Evolutionary conservation across 2,113 vertebrate species (phyloP).

Genomic region (Semicossyphus pulcher): DNA sequence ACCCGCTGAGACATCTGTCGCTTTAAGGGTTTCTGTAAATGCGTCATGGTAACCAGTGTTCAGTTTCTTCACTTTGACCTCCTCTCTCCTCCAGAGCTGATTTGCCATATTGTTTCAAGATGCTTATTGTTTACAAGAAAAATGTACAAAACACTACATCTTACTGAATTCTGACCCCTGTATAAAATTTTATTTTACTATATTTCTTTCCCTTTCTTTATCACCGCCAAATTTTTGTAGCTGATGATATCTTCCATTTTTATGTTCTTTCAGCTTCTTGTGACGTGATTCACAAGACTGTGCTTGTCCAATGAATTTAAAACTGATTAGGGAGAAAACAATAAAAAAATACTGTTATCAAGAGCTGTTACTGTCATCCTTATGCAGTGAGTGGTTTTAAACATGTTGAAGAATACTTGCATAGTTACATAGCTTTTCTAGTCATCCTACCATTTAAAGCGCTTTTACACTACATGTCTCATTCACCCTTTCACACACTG

Average conservation of each 20-base stretch:
- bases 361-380: slow-evolving; percentile 18
- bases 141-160: slow-evolving; percentile 82
- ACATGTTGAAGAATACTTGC: neutral
- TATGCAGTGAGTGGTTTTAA: neutral
- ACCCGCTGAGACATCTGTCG: slow-evolving; percentile 14
- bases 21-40: slow-evolving; percentile 60
- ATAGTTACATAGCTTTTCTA: too few species aligned
- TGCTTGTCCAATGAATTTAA: slow-evolving; percentile 81
- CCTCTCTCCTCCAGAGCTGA: slow-evolving; percentile 42
- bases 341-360: slow-evolving; percentile 70
- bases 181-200: slow-evolving; percentile 65
- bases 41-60: slow-evolving; percentile 75
- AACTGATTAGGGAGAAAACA: slow-evolving; percentile 80
- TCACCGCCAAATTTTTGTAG: slow-evolving; percentile 79
- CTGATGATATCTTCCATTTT: slow-evolving; percentile 69
- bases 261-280: slow-evolving; percentile 76
- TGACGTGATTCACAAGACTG: slow-evolving; percentile 72
- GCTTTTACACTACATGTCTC: too few species aligned
- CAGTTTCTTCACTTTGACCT: slow-evolving; percentile 48
- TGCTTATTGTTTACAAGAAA: slow-evolving; percentile 80
- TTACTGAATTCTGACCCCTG: slow-evolving; percentile 63
- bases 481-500: too few species aligned
- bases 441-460: too few species aligned
- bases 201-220: slow-evolving; percentile 38
- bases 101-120: slow-evolving; percentile 66